These are phyloP conservation scores for Blennius ocellaris DNA, from an alignment of 2,113 vertebrate species.

Conservation along the genomic window DNA sequence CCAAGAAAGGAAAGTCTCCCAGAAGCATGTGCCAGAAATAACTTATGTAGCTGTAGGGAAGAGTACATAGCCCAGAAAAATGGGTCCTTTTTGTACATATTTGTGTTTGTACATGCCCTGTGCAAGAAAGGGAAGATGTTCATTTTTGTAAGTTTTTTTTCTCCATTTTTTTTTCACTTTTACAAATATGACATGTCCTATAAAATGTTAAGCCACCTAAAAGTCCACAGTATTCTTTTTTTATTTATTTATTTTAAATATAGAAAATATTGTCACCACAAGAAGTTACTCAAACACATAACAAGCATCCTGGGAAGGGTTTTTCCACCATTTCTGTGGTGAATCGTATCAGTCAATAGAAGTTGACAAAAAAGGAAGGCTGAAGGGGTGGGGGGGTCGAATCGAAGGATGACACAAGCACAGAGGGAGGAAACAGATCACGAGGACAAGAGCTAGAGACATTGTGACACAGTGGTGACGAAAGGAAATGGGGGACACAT, in stretches of 20 bases:
- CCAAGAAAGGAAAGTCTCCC: slow-evolving; percentile 85
- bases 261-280: slow-evolving; percentile 94
- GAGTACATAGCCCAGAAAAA: slow-evolving; percentile 85
- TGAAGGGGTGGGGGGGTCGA: slow-evolving; percentile 20
- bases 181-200: slow-evolving; percentile 95
- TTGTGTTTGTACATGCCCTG: slow-evolving; percentile 89
- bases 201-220: slow-evolving; percentile 94
- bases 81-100: slow-evolving; percentile 88
- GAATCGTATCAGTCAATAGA: slow-evolving; percentile 68
- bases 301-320: slow-evolving; percentile 78
- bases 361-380: slow-evolving; percentile 58
- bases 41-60: slow-evolving; percentile 89
- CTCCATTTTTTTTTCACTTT: slow-evolving; percentile 77
- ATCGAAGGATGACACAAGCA: slow-evolving; percentile 73
- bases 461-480: slow-evolving; percentile 72
- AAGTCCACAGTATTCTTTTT: slow-evolving; percentile 91
- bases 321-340: slow-evolving; percentile 69
- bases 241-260: slow-evolving; percentile 77
- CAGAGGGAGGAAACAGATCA: slow-evolving; percentile 66
- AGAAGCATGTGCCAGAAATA: slow-evolving; percentile 88
- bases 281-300: slow-evolving; percentile 92
- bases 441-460: slow-evolving; percentile 71
- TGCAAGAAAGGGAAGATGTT: slow-evolving; percentile 86
- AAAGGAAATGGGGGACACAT: slow-evolving; percentile 72
- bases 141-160: slow-evolving; percentile 46